A percentile compares a stretch with the other conserved stretches of the same genome.
phyloP scores from a whole-genome alignment of 2,888 invertebrate genomes.

The Ichneumoninae sp. region DNA sequence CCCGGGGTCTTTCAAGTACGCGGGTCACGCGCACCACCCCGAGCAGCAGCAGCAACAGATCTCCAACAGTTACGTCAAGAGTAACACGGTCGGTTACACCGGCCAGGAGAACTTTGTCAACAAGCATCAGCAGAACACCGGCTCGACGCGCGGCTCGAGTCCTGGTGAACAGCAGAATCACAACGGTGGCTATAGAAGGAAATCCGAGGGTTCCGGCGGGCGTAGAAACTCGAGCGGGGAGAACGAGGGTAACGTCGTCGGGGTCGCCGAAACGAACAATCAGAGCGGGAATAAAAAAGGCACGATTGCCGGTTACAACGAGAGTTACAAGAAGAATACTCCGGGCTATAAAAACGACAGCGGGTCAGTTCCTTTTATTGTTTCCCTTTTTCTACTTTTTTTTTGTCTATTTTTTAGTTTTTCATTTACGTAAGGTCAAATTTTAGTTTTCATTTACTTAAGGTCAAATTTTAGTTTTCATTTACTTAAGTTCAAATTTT shows the following conservation, averaged over 20 bases:
- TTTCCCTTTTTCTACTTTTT: background rate
- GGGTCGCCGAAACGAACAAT: constrained; percentile 71
- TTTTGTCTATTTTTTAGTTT: constrained; percentile 17
- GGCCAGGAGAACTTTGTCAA: constrained; percentile 77
- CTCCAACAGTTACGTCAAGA: constrained; percentile 79
- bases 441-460: background rate
- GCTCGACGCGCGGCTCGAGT: constrained; percentile 75
- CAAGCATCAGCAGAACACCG: constrained; percentile 73
- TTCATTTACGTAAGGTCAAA: background rate
- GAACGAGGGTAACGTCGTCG: constrained; percentile 67
- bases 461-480: background rate
- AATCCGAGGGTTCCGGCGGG: constrained; percentile 69
- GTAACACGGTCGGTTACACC: constrained; percentile 75
- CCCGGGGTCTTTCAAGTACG: constrained; percentile 80
- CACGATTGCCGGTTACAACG: constrained; percentile 81
- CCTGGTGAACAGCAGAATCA: constrained; percentile 67
- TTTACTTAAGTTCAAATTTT: background rate
- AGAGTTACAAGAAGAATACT: constrained; percentile 83
- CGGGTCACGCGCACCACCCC: constrained; percentile 75
- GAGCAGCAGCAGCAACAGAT: constrained; percentile 61
- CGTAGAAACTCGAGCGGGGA: constrained; percentile 64
- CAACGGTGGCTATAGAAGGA: constrained; percentile 73
- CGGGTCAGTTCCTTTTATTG: constrained; percentile 75
- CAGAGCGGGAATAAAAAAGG: constrained; percentile 74
- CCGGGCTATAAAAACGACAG: constrained; percentile 83